These are phyloP conservation scores for Rhabditoides inermis DNA, from an alignment of 2,888 invertebrate species.

Conservation along the genomic window DNA sequence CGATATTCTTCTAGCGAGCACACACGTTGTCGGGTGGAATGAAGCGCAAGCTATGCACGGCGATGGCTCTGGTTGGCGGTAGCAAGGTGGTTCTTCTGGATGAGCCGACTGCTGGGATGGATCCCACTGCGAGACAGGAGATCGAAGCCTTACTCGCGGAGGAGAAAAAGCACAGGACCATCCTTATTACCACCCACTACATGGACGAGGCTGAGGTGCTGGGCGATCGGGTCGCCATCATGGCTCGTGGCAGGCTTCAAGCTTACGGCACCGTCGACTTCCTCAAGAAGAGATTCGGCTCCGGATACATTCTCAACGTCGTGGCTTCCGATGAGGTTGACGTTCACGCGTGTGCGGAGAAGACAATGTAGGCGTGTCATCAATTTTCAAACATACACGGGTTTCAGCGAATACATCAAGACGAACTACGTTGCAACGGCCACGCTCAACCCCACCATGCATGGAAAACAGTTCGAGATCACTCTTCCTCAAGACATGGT, in stretches of 20 bases:
- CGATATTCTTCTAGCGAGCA: conserved; percentile 11
- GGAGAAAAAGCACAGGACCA: conserved; percentile 29
- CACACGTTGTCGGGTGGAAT: conserved; percentile 44
- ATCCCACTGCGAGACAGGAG: no score
- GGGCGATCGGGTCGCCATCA: conserved; percentile 40
- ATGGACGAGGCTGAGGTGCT: conserved; percentile 40
- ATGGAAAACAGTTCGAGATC: conserved; percentile 27
- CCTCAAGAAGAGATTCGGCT: conserved; percentile 39
- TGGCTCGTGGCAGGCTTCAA: conserved; percentile 38
- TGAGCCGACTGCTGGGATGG: conserved; percentile 46
- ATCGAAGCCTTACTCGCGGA: no score
- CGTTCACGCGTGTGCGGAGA: no score
- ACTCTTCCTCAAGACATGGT: conserved; percentile 14
- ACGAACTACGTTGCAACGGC: no score
- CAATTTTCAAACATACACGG: no score
- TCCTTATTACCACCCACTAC: conserved; percentile 37
- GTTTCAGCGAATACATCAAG: no score
- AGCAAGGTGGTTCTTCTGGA: conserved; percentile 38
- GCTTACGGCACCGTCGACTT: conserved; percentile 37
- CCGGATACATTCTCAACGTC: conserved; percentile 39
- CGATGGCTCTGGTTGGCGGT: conserved; percentile 41
- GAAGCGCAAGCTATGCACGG: conserved; percentile 47
- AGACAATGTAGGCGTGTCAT: no score
- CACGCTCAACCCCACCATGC: no score
- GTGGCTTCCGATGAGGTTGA: no score